Base-by-base conservation (phyloP, 2,888 invertebrate genomes). In the Thera britannica region DNA sequence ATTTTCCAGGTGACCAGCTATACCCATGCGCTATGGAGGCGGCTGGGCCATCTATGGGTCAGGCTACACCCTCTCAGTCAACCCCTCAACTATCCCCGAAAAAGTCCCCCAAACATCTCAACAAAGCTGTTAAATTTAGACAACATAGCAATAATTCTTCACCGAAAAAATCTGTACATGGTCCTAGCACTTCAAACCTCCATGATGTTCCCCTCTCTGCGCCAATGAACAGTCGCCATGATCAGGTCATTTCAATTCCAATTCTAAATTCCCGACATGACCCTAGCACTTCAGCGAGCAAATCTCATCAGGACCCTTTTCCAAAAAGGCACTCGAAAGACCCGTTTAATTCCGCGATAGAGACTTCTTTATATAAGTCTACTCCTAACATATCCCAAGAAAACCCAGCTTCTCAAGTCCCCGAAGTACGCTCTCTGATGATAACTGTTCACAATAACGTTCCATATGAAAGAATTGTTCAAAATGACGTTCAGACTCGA, bases 1-100 rank as follows among this genome's bases (percentile, higher is more conserved):
- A 41, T 41, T 58, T 65, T 62, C 0, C 73, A 89, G 89, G 87
- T 72, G 76, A 77, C 44, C 75, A 69, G 46, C 64, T 86, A 52
- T 76, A 79, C 63, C 83, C 83, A 72, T 87, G 77, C 84, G 72
- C 61, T 6, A 89, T 89, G 89, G 86, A 86, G 63, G 72, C 75
- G 35, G 58, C 73, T 56, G 72, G 77, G 41, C 69, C 73, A 38
- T 64, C 73, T 49, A 44, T 60, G 52, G 34, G 52, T 8, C 52
- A 57, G 2, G 58, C 65, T 52, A 41, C 55, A 44, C 23, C 58
- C 6, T 8, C n/a, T 34, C 48, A 58, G 2, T 34, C 58, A 8
- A 44, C 48, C 3, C 3, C 52, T 46, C 51, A 61, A 35, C 36
- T 7, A 7, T 48, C 68, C 36, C 23, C 34, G 8, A 69, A 59